Evolutionary conservation across 2,888 invertebrate species (phyloP).

Genomic region (Tetranychus truncatus): DNA sequence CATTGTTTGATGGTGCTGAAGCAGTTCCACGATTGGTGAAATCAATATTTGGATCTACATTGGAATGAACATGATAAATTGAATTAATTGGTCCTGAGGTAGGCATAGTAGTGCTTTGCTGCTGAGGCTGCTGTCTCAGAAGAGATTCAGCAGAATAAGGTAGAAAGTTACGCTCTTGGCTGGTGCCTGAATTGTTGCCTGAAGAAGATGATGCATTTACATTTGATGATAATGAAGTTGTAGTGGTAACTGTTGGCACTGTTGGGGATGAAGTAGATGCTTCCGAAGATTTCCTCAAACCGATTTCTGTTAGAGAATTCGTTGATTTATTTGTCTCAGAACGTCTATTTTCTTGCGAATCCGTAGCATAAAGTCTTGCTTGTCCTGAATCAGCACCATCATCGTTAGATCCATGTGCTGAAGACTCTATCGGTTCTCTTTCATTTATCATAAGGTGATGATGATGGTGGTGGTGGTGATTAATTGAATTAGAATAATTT

Average conservation of each 20-base stretch:
- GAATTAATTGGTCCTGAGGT: background rate
- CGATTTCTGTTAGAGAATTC: background rate
- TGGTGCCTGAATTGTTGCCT: background rate
- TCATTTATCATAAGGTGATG: background rate
- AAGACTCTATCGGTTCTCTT: background rate
- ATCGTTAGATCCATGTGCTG: background rate
- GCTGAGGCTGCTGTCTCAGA: background rate
- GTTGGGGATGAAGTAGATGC: background rate
- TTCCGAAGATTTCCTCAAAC: background rate
- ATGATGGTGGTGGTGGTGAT: background rate
- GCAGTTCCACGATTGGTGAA: background rate
- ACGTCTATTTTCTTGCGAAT: background rate
- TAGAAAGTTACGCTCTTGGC: background rate
- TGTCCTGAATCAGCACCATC: background rate
- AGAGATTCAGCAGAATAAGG: slow-evolving; percentile 9
- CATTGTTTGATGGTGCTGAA: background rate
- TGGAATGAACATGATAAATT: background rate
- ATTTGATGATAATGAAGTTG: background rate
- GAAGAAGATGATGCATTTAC: background rate
- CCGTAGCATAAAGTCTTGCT: background rate
- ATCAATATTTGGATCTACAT: background rate
- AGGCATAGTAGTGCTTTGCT: background rate
- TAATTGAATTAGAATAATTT: background rate
- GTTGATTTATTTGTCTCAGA: background rate
- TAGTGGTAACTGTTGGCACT: background rate